Base-by-base conservation (phyloP, 1,140 invertebrate species). In the Drosophila kepulauana region DNA sequence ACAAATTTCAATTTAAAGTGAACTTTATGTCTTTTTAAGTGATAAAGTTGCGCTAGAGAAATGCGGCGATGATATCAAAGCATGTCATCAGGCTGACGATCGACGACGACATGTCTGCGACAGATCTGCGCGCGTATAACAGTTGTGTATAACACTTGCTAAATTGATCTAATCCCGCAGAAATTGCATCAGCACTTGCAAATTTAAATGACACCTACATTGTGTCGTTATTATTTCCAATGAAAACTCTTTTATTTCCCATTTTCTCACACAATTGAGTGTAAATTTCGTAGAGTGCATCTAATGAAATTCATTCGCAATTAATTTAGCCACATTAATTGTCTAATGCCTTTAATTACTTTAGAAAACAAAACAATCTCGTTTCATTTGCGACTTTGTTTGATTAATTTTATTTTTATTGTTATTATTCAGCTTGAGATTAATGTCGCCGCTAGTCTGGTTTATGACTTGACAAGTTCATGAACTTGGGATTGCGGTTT, bases 21-120 rank as follows among this genome's bases (percentile, higher is more conserved):
- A 74, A 58, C 84, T 88, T 87, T 80, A 84, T 88, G 66, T 33
- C 54, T 72, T 84, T 87, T 87, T 88, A 88, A 88, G 84, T 87
- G 82, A 75, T 71, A 79, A 78, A 70, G 69, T 78, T 82, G 75
- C 49, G 57, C 15, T 56, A 33, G 75, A 73, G 46, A 67, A 66
- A 63, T 72, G 74, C 68, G 30, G 58, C 62, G 58, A 68, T 82
- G 46, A 30, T 52, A 52, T 52, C 48, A 46, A 66, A 51, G 3
- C 45, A 35, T 71, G 51, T 49, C 68, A 57, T 65, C 52, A 57
- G 43, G 33, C 30, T 59, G 46, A 13, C 43, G 41, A 30, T 25
- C 33, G 25, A 30, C 38, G 25, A 5, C 20, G 20, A 33, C 49
- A 13, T 54, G 28, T 52, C 25, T 33, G 30, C 51, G 6, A 52